These are phyloP conservation scores for Pilophorus perplexus DNA, from an alignment of 2,888 invertebrate genomes.

Conservation along the genomic window DNA sequence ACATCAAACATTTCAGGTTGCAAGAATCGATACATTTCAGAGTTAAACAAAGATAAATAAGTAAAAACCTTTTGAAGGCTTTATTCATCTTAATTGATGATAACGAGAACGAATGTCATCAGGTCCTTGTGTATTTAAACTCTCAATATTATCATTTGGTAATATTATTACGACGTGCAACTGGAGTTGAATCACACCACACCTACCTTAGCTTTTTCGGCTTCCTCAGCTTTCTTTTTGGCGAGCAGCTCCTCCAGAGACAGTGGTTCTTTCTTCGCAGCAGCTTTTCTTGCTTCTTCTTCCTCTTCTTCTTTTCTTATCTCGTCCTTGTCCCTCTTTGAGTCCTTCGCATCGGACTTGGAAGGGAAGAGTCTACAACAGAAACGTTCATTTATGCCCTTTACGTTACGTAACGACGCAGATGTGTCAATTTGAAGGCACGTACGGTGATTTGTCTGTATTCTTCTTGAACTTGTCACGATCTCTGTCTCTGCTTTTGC, in stretches of 20 bases:
- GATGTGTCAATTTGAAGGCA: too few relatives aligned
- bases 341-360: constrained; percentile 52
- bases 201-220: constrained; percentile 78
- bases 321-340: constrained; percentile 40
- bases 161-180: too few relatives aligned
- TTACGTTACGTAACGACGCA: not conserved
- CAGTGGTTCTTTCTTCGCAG: constrained; percentile 70
- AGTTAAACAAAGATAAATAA: too few relatives aligned
- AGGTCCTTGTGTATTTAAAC: too few relatives aligned
- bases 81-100: too few relatives aligned
- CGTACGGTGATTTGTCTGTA: constrained; percentile 44
- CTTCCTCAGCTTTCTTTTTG: constrained; percentile 94
- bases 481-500: constrained; percentile 50
- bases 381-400: not conserved
- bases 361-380: not conserved
- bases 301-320: constrained; percentile 45
- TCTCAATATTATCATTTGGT: too few relatives aligned
- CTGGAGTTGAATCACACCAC: too few relatives aligned
- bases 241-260: constrained; percentile 93
- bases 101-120: too few relatives aligned
- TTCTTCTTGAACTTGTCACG: constrained; percentile 42
- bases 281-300: constrained; percentile 49
- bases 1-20: too few relatives aligned
- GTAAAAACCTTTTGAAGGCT: too few relatives aligned
- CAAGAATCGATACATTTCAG: too few relatives aligned